A percentile compares a stretch with the other conserved stretches of the same genome.
phyloP scores from a whole-genome alignment of 2,113 vertebrate species.

The Pterophyllum scalare region DNA sequence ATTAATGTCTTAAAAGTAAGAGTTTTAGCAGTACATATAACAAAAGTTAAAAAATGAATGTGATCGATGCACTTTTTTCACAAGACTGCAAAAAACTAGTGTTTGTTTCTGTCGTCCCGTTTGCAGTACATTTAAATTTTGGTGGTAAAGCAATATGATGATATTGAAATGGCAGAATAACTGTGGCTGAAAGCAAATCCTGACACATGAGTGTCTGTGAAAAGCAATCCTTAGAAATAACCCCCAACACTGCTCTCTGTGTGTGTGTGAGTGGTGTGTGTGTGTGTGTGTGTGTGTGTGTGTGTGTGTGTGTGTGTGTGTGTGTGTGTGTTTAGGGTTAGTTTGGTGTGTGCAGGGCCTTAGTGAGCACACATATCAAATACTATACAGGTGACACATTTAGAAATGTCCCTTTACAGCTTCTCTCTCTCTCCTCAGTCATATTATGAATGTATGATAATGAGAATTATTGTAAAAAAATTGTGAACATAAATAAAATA shows the following conservation, averaged over 20 bases:
- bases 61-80: conserved; percentile 65
- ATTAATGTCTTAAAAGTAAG: conserved; percentile 51
- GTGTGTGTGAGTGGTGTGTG: conserved; percentile 23
- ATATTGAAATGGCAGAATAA: conserved; percentile 31
- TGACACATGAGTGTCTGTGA: conserved; percentile 18
- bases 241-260: background rate
- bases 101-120: conserved; percentile 40
- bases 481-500: conserved; percentile 45
- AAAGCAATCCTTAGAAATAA: conserved; percentile 21
- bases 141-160: conserved; percentile 60
- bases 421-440: conserved; percentile 32
- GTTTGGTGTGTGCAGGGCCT: conserved; percentile 35
- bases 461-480: conserved; percentile 43
- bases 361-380: conserved; percentile 50
- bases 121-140: conserved; percentile 30
- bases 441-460: conserved; percentile 59
- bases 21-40: conserved; percentile 53
- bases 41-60: conserved; percentile 66
- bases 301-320: conserved; percentile 25
- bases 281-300: conserved; percentile 30
- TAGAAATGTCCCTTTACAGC: conserved; percentile 49
- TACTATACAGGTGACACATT: conserved; percentile 47
- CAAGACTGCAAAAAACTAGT: conserved; percentile 26
- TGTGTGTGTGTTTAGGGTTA: conserved; percentile 11
- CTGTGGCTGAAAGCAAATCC: conserved; percentile 16